Evolutionary conservation across 2,888 invertebrate genomes (phyloP), one percentile per base, ranked within the genome.

Genomic region (Epinotia ramella): DNA sequence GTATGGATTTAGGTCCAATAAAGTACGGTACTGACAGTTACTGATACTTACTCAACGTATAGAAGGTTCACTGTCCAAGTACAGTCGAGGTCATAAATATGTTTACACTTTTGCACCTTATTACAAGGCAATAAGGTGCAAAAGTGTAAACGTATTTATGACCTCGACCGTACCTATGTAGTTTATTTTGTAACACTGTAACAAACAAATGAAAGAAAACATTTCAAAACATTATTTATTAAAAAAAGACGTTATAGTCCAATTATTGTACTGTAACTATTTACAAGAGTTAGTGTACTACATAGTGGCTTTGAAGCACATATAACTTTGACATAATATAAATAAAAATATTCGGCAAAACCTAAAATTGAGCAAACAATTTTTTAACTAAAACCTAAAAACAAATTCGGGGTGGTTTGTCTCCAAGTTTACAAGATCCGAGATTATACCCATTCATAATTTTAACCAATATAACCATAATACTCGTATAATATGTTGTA

Each of bases 291-390:
- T 65, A 63, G 66, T 75, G 74, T 69, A 74, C 70, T 49, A 64
- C 20, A 40, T 64, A 57, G 74, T 70, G 57, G 59, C 49, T 64
- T 70, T 65, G 74, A 65, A 74, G 74, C 74, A 70, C 74, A 33
- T 68, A 53, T 62, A 73, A 62, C 73, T 66, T 59, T 66, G 67
- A 73, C 60, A 62, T 56, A 28, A 44, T 53, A 69, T 69, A 70
- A 75, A 75, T 70, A 65, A 60, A 59, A 71, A 75, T 59, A 76
- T 76, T 72, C 44, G 33, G 66, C 76, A 67, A 72, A 60, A 76
- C 57, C 72, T 72, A 56, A 66, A 72, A 76, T 76, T 76, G 71
- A 72, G 76, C 76, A 76, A 72, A 62, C 40, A 71, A 60, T 70
- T 65, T 67, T 59, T 56, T 62, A 20, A 62, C 40, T 71, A 76